Base-by-base conservation (phyloP, 2,888 invertebrate species). In the Trichopoda pennipes region DNA sequence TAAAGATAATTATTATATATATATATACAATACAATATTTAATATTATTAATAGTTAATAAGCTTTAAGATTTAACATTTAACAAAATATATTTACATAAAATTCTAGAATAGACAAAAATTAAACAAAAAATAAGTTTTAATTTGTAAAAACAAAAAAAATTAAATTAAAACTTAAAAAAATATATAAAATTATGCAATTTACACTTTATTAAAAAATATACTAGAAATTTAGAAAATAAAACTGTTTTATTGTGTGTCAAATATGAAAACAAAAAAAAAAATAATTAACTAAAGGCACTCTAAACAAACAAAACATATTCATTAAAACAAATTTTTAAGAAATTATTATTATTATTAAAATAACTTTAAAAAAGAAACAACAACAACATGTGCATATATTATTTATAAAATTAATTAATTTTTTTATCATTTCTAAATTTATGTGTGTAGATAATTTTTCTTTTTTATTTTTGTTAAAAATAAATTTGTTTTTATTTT, bases 231-330 rank as follows among this genome's bases (percentile, higher is more conserved):
- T 58, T 28, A 28, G 7, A 28, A 49, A 58, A n/a, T 42, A 55
- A 66, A 72, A 53, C 60, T 82, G 79, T 79, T 75, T 79, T 82
- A 82, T 75, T 82, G 75, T 76, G 82, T 82, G 82, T 82, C 68
- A 42, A 76, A 76, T 76, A 79, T 75, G 66, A 72, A 75, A 82
- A 78, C 78, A 1, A 61, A 19, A 17, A 14, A 55, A 79, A 75
- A 55, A 82, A 79, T 75, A 82, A n/a, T n/a, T n/a, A n/a, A n/a
- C n/a, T n/a, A n/a, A n/a, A n/a, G n/a, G n/a, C 79, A 82, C 82
- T 55, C 75, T 79, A 79, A 82, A 75, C 66, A 75, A 81, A 63
- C 17, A 76, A 56, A 35, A 60, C 14, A 19, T 51, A 51, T 61
- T 28, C 35, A 75, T 58, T 49, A 49, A 53, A 73, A 64, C 2